These are phyloP conservation scores for Noctilio leporinus DNA, from an alignment of 2,113 vertebrate genomes.

Conservation along the genomic window DNA sequence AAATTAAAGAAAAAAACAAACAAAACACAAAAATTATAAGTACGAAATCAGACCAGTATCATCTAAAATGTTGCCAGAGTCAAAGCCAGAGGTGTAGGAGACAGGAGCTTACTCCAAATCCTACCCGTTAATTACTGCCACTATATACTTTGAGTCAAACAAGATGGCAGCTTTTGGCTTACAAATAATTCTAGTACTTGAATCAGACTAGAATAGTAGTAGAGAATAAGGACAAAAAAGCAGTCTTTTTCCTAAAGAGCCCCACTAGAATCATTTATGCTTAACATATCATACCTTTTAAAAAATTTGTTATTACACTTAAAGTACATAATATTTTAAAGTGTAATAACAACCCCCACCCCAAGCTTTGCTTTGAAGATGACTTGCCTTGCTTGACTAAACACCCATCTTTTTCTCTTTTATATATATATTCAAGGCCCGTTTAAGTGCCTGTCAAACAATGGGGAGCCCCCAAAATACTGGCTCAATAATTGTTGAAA, in stretches of 20 bases:
- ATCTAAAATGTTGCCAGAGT: background rate
- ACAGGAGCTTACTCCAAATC: background rate
- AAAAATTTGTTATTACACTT: background rate
- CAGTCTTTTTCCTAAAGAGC: background rate
- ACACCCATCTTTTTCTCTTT: background rate
- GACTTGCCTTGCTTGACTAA: background rate
- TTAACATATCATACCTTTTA: background rate
- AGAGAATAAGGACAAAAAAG: background rate
- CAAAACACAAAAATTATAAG: background rate
- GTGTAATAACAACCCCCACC: background rate
- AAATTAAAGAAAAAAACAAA: too few species aligned
- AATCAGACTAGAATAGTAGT: background rate
- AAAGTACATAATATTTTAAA: background rate
- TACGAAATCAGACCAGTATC: background rate
- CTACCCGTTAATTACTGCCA: background rate
- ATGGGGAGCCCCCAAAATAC: background rate
- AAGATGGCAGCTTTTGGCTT: background rate
- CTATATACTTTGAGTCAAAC: background rate
- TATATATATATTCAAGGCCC: background rate
- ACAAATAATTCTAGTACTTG: background rate
- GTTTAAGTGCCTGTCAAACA: background rate
- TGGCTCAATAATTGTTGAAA: background rate
- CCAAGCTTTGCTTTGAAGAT: background rate
- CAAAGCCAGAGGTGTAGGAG: background rate
- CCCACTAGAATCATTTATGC: background rate